Evolutionary conservation across 2,888 invertebrate genomes (phyloP), one percentile per base, ranked within the genome.

Genomic region (Drosophila demipolita): DNA sequence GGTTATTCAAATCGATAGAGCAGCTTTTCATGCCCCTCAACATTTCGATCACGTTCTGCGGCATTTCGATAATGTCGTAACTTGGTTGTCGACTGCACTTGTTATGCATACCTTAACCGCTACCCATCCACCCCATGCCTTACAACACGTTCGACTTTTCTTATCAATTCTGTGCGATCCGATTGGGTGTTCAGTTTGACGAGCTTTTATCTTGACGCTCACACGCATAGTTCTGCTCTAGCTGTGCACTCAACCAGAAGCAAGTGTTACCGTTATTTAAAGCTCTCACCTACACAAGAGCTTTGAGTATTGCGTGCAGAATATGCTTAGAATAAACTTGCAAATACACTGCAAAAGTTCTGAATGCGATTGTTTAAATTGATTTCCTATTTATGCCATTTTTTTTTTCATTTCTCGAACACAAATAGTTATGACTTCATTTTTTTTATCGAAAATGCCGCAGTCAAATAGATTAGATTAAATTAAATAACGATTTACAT

Each of bases 31-130:
- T 63, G 66, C 62, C 67, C 55, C 75, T 80, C 61, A 69, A 59
- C 64, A 87, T 87, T 82, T 66, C 59, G 40, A 80, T 77, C 85
- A 86, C 88, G 87, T 77, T 75, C 63, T 49, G 40, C 23, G 17
- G 45, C 52, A 45, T 40, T 65, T 32, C 40, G 23, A 33, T 38
- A 40, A 80, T 87, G 74, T 89, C 88, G 80, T 89, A 89, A 87
- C 70, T 63, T 63, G 49, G 48, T 35, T 35, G 40, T 17, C 15
- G 29, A 45, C n/a, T n/a, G 33, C 53, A 52, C 58, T 73, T 69
- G 65, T 73, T 65, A 78, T 69, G 75, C 70, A 73, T 67, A 55
- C 70, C 50, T 20, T 15, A 26, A 8, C 26, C 23, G 15, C 58
- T 54, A 52, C n/a, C 35, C 45, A 17, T 4, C 36, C 40, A 6